Percentiles rank a stretch among this genome's conserved stretches.
Evolutionary conservation across 2,888 invertebrate species (phyloP).

Genomic region (Acronicta alni): DNA sequence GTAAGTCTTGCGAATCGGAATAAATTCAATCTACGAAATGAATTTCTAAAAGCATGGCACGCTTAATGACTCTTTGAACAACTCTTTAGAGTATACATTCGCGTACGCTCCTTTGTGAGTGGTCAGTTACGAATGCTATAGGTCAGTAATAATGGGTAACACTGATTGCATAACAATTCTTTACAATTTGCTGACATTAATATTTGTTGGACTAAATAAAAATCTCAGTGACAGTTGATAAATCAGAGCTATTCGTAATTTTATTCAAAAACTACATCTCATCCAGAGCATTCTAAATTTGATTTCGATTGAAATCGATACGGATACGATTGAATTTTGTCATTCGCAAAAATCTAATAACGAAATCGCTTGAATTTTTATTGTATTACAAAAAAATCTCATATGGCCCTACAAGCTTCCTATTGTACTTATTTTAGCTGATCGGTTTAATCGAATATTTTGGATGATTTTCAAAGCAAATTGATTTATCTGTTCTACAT

Average conservation of each 20-base stretch:
- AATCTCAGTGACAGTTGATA: background rate
- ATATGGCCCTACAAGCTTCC: background rate
- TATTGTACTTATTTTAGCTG: slow-evolving; percentile 21
- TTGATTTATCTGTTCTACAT: background rate
- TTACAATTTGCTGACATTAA: too few relatives aligned
- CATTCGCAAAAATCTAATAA: slow-evolving; percentile 51
- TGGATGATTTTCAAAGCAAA: background rate
- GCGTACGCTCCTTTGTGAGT: too few relatives aligned
- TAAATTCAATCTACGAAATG: too few relatives aligned
- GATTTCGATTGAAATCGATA: slow-evolving; percentile 34
- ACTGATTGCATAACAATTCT: too few relatives aligned
- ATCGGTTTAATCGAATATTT: slow-evolving; percentile 23
- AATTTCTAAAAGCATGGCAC: too few relatives aligned
- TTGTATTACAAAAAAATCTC: slow-evolving; percentile 2
- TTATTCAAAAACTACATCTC: slow-evolving; percentile 33
- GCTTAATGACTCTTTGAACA: too few relatives aligned
- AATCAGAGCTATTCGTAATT: slow-evolving; percentile 5
- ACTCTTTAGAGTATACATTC: too few relatives aligned
- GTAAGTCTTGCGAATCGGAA: too few relatives aligned
- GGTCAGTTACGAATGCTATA: too few relatives aligned
- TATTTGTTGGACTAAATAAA: background rate
- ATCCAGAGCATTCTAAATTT: slow-evolving; percentile 32
- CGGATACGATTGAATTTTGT: slow-evolving; percentile 36
- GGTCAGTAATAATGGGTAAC: too few relatives aligned
- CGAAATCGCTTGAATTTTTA: slow-evolving; percentile 29